Evolutionary conservation across 2,113 vertebrate species (phyloP), one percentile per base, ranked within the genome.

Genomic region (Acanthochromis polyacanthus): DNA sequence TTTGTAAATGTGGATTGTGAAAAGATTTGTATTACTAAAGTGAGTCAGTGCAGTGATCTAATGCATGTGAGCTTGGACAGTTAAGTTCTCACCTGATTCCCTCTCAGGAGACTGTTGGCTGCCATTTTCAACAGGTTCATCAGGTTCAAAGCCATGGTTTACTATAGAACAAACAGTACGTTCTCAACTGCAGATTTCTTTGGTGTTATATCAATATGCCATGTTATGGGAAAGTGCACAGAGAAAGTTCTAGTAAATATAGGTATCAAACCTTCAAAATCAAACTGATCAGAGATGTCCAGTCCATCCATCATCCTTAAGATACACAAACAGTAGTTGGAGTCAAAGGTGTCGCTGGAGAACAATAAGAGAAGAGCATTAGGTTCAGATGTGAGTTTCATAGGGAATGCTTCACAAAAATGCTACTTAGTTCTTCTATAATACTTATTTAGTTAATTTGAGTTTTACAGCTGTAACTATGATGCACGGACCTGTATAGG

Each of bases 301-400:
- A 94, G 76, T 3, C 93, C 92, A 0, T 93, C 90, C 84, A 86
- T 91, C 89, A 95, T 93, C 65, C 92, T 89, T 64, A 96, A 57
- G 71, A 96, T 74, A 23, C 93, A 95, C 53, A 96, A 74, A 28
- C 92, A 91, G 52, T 90, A 92, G 50, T 93, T 93, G 19, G 86
- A 85, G 62, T 95, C 94, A 53, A 96, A 96, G 2, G 91, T 89
- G 30, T 96, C 93, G 30, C 95, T 96, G 67, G 32, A 53, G 5
- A 84, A 67, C 5, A 67, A 11, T 0, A 46, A 53, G 28, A 52
- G 3, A 28, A 19, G 8, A 50, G 16, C 55, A 10, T 19, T 15
- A n/a, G 46, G 2, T n/a, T 55, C 2, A 48, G 36, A 55, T 4
- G 16, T 6, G 14, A n/a, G 45, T 45, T 22, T 32, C 25, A 32